phyloP scores from a whole-genome alignment of 2,113 vertebrate genomes.

The Neogale vison region DNA sequence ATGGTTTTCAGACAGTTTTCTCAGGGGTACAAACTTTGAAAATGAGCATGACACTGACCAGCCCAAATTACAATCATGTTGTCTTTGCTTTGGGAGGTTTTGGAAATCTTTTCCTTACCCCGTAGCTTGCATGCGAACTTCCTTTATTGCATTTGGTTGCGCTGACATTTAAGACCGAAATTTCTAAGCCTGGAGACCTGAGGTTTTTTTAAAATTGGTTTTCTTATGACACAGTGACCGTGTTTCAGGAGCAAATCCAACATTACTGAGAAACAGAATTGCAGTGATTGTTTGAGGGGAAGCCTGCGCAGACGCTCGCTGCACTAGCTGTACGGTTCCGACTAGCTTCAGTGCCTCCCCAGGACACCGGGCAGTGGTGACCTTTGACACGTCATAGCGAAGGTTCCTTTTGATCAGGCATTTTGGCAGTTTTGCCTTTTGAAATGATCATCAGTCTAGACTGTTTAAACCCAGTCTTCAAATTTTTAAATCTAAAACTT shows the following conservation, averaged over 20 bases:
- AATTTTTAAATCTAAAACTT: background rate
- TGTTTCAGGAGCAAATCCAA: background rate
- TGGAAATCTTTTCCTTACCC: conserved; percentile 42
- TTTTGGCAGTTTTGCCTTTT: background rate
- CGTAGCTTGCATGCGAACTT: background rate
- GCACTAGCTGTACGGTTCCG: background rate
- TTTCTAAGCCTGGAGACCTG: background rate
- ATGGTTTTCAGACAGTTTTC: conserved; percentile 82
- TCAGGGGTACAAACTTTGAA: conserved; percentile 87
- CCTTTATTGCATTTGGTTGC: background rate
- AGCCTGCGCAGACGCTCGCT: conserved; percentile 39
- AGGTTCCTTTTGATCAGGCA: background rate
- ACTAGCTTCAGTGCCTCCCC: background rate
- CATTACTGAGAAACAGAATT: conserved; percentile 27
- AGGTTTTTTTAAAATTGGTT: background rate
- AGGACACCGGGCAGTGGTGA: background rate
- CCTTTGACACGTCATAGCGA: background rate
- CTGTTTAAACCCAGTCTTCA: background rate
- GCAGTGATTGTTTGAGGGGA: conserved; percentile 50
- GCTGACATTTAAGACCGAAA: background rate
- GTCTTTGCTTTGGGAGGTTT: conserved; percentile 42
- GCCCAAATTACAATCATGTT: conserved; percentile 71
- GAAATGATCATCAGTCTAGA: background rate
- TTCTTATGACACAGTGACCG: background rate
- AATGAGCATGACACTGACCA: conserved; percentile 83